Evolutionary conservation across 1,140 invertebrate species (phyloP).

Genomic region (Leguminivora glycinivorella): DNA sequence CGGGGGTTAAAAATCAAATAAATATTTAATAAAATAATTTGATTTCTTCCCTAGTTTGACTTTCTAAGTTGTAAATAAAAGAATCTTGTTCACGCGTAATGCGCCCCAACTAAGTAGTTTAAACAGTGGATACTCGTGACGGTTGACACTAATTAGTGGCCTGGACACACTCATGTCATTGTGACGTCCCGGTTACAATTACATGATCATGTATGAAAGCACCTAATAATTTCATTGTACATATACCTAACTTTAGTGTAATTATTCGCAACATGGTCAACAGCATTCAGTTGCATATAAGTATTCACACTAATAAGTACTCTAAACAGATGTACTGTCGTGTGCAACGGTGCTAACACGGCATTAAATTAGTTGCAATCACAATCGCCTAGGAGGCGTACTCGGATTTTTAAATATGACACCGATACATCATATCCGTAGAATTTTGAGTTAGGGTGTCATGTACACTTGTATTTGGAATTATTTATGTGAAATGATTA

Average conservation of each 20-base stretch:
- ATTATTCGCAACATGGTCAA: slow-evolving; percentile 17
- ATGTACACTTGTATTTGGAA: too few species aligned
- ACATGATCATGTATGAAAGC: slow-evolving; percentile 29
- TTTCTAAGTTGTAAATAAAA: too few species aligned
- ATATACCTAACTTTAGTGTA: slow-evolving; percentile 17
- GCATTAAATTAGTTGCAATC: not conserved
- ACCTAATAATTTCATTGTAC: slow-evolving; percentile 37
- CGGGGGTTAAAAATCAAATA: too few species aligned
- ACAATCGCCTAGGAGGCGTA: not conserved
- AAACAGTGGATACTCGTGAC: slow-evolving; percentile 13
- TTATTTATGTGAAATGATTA: too few species aligned
- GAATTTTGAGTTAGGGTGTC: too few species aligned
- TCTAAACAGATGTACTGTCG: slow-evolving; percentile 16
- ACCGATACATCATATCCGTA: not conserved
- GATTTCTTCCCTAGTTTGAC: too few species aligned
- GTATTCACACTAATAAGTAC: slow-evolving; percentile 25
- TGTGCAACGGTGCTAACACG: not conserved
- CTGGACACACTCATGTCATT: not conserved
- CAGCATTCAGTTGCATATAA: slow-evolving; percentile 25
- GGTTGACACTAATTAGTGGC: slow-evolving; percentile 7
- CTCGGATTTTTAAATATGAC: not conserved
- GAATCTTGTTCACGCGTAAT: not conserved
- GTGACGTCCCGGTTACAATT: slow-evolving; percentile 22
- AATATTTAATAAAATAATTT: too few species aligned
- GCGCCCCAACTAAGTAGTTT: not conserved